Evolutionary conservation across 1,140 invertebrate genomes (phyloP).

Genomic region (Anastrepha ludens): DNA sequence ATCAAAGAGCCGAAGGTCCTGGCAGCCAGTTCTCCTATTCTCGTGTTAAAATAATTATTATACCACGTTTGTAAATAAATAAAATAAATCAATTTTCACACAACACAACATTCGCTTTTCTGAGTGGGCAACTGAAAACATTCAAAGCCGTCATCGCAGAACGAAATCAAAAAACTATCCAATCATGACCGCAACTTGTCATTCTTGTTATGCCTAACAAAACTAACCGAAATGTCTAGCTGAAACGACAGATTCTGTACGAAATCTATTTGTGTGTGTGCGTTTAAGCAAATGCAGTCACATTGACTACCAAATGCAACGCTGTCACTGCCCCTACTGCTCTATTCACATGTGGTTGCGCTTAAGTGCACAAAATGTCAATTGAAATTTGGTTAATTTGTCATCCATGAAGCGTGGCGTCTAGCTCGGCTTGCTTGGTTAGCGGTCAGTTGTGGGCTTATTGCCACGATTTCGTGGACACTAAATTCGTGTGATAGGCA

Average conservation of each 20-base stretch:
- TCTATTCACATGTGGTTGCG: constrained; percentile 42
- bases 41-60: too few species aligned
- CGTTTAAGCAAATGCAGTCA: background rate
- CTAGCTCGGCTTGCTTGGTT: background rate
- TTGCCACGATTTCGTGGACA: background rate
- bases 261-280: background rate
- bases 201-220: background rate
- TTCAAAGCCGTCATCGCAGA: too few species aligned
- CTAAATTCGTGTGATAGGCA: background rate
- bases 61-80: too few species aligned
- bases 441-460: constrained; percentile 12
- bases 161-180: background rate
- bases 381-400: constrained; percentile 53
- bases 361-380: constrained; percentile 53
- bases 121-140: too few species aligned
- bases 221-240: background rate
- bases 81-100: too few species aligned
- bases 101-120: too few species aligned
- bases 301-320: background rate
- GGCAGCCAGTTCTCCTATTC: too few species aligned
- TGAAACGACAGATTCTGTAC: background rate
- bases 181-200: constrained; percentile 9
- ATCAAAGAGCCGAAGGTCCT: too few species aligned
- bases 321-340: constrained; percentile 17
- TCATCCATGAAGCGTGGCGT: constrained; percentile 44